Percentiles rank a stretch among this genome's conserved stretches.
Conservation (phyloP, 2,888 invertebrate genomes). For the Ophion obscuratus region DNA sequence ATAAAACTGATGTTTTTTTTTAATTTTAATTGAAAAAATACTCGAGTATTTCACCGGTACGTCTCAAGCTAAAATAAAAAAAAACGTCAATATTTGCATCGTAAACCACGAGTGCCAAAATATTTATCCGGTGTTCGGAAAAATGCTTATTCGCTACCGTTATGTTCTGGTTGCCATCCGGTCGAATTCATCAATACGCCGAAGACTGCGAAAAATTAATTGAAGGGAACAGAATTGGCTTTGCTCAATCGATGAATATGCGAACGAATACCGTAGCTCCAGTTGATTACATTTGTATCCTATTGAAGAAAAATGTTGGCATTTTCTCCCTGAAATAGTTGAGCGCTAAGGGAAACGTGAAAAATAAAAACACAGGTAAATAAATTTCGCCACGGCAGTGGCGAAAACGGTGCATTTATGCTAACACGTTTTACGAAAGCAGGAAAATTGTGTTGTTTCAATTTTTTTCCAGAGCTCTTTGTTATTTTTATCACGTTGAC, state of each 20-base stretch:
- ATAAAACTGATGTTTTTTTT: background rate
- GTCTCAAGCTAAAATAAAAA: background rate
- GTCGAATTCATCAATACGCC: constrained; percentile 17
- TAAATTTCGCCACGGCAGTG: background rate
- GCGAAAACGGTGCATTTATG: constrained; percentile 8
- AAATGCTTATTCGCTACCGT: constrained; percentile 16
- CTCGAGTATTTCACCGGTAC: background rate
- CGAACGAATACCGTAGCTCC: background rate
- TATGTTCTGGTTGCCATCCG: background rate
- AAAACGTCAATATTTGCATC: background rate
- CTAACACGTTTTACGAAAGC: background rate
- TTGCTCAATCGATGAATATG: constrained; percentile 18
- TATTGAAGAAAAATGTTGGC: constrained; percentile 17
- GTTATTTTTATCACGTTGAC: constrained; percentile 1
- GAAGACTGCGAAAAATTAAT: constrained; percentile 22
- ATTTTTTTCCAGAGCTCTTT: constrained; percentile 14
- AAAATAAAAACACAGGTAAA: background rate
- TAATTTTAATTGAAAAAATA: background rate
- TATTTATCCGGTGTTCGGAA: background rate
- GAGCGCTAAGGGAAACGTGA: background rate
- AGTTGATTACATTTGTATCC: constrained; percentile 33
- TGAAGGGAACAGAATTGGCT: constrained; percentile 2
- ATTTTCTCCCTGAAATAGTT: constrained; percentile 5
- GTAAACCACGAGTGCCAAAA: background rate
- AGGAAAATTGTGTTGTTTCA: constrained; percentile 13